Conservation (phyloP, 2,797 vertebrate species). For the Morus bassanus region DNA sequence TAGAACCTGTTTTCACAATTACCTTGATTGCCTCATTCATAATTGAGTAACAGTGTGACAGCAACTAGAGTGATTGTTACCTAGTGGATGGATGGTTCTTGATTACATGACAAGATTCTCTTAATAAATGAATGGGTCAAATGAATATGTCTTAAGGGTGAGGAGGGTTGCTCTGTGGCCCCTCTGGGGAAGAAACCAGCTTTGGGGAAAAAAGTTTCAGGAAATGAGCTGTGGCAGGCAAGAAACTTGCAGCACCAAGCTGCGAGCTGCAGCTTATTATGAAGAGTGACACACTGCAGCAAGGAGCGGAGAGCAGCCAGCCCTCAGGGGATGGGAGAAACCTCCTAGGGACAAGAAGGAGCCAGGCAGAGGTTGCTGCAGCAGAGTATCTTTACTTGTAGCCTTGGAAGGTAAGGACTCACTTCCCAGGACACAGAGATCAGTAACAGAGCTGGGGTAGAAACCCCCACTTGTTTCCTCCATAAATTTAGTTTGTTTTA, state of each 20-base stretch:
- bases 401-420: not conserved
- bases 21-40: constrained; percentile 20
- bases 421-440: not conserved
- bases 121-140: not conserved
- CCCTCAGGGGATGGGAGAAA: not conserved
- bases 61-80: constrained; percentile 1
- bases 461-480: not conserved
- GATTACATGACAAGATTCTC: not conserved
- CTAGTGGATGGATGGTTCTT: not conserved
- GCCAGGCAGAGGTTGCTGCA: not conserved
- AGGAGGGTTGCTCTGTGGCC: not conserved
- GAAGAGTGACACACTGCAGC: not conserved
- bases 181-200: not conserved
- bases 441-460: not conserved
- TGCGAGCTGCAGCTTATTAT: not conserved
- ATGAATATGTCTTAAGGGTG: not conserved
- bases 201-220: not conserved
- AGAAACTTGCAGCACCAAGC: not conserved
- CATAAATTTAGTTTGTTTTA: not conserved
- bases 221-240: not conserved
- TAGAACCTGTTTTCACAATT: constrained; percentile 17
- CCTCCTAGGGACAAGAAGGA: not conserved
- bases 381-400: not conserved
- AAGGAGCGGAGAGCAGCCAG: not conserved
- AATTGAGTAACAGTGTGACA: constrained; percentile 32